Conservation (phyloP, 1,140 invertebrate genomes). For the Eriosoma lanigerum region DNA sequence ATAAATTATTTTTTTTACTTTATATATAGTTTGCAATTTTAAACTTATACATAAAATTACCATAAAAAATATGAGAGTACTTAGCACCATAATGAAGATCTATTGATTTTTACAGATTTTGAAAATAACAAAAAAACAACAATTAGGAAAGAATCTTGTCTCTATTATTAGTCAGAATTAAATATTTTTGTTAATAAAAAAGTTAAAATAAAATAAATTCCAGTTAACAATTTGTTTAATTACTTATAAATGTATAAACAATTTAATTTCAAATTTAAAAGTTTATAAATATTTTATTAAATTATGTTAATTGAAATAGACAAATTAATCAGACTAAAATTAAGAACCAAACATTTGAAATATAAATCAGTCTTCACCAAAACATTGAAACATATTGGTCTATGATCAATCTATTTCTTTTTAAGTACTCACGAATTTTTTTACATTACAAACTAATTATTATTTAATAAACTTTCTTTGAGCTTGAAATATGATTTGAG, state of each 20-base stretch:
- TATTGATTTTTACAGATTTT: neutral
- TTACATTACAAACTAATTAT: conserved; percentile 25
- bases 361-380: conserved; percentile 40
- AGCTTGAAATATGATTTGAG: conserved; percentile 55
- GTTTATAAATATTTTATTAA: conserved; percentile 17
- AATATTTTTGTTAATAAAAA: neutral
- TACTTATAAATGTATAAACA: neutral
- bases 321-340: conserved; percentile 42
- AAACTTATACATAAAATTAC: neutral
- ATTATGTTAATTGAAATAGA: conserved; percentile 18
- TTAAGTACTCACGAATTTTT: conserved; percentile 26
- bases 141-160: neutral
- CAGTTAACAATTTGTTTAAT: neutral
- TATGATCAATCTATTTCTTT: conserved; percentile 6
- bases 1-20: conserved; percentile 17
- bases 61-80: neutral
- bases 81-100: conserved; percentile 8
- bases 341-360: conserved; percentile 39
- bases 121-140: neutral
- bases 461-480: conserved; percentile 54
- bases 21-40: conserved; percentile 8
- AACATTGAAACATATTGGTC: conserved; percentile 47
- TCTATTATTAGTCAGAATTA: conserved; percentile 7
- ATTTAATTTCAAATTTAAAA: conserved; percentile 9
- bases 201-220: neutral